These are phyloP conservation scores for Bombycilla garrulus DNA, from an alignment of 2,113 vertebrate genomes.

Conservation along the genomic window DNA sequence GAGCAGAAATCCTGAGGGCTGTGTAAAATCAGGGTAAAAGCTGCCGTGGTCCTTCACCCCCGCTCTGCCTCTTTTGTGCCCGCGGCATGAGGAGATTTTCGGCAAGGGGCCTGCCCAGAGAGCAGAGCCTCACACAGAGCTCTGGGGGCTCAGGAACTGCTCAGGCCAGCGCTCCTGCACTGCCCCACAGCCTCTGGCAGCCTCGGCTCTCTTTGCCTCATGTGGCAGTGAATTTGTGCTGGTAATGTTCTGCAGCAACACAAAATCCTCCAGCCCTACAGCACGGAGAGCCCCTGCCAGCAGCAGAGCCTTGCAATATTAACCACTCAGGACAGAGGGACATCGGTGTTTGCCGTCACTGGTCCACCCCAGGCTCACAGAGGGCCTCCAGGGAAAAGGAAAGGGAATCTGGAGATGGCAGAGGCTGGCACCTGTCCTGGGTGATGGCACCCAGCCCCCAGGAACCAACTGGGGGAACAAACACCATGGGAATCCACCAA, in stretches of 20 bases:
- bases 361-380: background rate
- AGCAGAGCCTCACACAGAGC: background rate
- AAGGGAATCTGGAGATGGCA: background rate
- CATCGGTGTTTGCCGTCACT: fast-evolving
- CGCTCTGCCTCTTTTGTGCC: too few species aligned
- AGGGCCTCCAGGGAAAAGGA: background rate
- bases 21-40: background rate
- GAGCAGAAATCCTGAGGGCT: background rate
- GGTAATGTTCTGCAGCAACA: fast-evolving
- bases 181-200: background rate
- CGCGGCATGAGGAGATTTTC: background rate
- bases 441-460: too few species aligned
- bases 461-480: fast-evolving
- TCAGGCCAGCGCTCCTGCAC: background rate
- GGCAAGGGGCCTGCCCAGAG: background rate
- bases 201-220: background rate
- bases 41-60: background rate
- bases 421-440: background rate
- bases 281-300: background rate
- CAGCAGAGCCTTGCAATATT: background rate
- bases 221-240: background rate
- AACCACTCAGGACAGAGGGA: background rate
- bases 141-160: background rate
- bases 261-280: background rate
- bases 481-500: fast-evolving